Evolutionary conservation across 2,113 vertebrate species (phyloP), one percentile per base, ranked within the genome.

Genomic region (Andinoacara biseriatus): DNA sequence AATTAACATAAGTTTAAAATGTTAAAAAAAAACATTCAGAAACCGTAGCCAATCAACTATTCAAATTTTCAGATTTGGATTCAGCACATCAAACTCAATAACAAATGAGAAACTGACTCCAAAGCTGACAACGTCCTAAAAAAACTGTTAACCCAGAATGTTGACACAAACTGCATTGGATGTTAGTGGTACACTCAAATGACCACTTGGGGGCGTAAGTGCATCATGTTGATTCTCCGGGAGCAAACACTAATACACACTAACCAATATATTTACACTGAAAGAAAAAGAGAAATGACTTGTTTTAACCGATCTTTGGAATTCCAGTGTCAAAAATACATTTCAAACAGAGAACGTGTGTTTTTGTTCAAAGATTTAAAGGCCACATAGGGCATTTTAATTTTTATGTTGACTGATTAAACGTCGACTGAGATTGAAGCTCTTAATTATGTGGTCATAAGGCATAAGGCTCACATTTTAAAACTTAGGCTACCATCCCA

Each of bases 141-240:
- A 33, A 49, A 17, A 49, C 15, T 17, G 46, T 17, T 43, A 1
- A 13, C 40, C 10, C 10, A 43, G 3, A 13, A 49, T 29, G 46
- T 29, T 20, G 65, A 69, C 43, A 26, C 20, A 20, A 15, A 31
- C 24, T 35, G n/a, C 33, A 13, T 76, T 29, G 20, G 7, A n/a
- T 38, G 20, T 69, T 52, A 49, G 24, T 17, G 79, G 58, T 79
- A 58, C 54, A 79, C 35, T 33, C 18, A 61, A 61, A 62, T 74
- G 31, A 7, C 57, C 82, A 78, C 58, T 43, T 38, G 82, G 58
- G 33, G 82, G 76, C 22, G 10, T 15, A 31, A 74, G 33, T 62
- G 63, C 5, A 5, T 10, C 58, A 18, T 17, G 33, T 43, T 57
- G 57, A 52, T 15, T 17, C 5, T 38, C 35, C 35, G 9, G 33